A percentile compares a stretch with the other conserved stretches of the same genome.
Conservation (phyloP, 2,888 invertebrate genomes). For the Ectropis crepuscularia region DNA sequence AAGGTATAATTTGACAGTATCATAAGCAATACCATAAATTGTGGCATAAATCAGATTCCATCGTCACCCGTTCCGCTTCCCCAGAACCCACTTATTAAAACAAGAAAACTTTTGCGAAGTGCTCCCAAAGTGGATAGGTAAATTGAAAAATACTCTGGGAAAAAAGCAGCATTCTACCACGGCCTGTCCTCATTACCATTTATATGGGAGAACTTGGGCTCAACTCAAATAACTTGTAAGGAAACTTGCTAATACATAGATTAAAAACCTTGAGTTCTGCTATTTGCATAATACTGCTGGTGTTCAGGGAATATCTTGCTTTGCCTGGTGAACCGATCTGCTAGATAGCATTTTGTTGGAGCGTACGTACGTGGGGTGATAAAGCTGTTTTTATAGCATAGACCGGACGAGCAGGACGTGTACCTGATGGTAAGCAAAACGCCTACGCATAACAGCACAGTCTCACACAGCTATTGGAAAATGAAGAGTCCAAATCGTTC, state of each 20-base stretch:
- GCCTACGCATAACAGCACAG: too few species aligned
- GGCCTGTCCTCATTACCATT: conserved; percentile 67
- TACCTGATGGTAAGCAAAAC: too few species aligned
- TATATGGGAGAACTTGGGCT: conserved; percentile 72
- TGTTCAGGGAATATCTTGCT: conserved; percentile 7
- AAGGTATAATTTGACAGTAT: neutral
- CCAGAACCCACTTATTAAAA: conserved; percentile 44
- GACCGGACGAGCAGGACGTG: too few species aligned
- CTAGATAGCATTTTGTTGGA: too few species aligned
- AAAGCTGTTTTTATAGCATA: too few species aligned
- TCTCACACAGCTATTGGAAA: too few species aligned
- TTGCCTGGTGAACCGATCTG: too few species aligned
- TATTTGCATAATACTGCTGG: conserved; percentile 41
- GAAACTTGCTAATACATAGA: conserved; percentile 62
- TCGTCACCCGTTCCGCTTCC: conserved; percentile 32
- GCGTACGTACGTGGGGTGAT: too few species aligned
- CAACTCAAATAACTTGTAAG: conserved; percentile 56
- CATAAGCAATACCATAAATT: conserved; percentile 32
- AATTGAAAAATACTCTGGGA: conserved; percentile 67
- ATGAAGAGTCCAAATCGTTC: too few species aligned
- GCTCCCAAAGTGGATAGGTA: conserved; percentile 50
- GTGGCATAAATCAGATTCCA: conserved; percentile 34
- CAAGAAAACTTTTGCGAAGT: conserved; percentile 49
- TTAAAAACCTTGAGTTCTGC: conserved; percentile 50
- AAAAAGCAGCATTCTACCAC: conserved; percentile 49